Percentiles rank a stretch among this genome's conserved stretches.
These are phyloP conservation scores for Cathartes aura DNA, from an alignment of 2,113 vertebrate species.

Conservation along the genomic window DNA sequence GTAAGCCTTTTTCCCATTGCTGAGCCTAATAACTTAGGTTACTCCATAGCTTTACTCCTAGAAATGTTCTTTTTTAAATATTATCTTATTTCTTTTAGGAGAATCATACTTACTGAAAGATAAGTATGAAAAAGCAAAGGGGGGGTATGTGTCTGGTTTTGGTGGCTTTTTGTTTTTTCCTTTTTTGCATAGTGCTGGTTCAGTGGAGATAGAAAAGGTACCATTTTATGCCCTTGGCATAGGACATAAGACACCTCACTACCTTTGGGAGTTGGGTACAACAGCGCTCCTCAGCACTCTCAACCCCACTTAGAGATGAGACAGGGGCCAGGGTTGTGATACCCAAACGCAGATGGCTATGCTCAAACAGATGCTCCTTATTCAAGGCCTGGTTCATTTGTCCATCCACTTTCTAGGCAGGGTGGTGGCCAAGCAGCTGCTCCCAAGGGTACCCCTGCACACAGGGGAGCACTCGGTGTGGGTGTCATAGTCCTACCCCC, in stretches of 20 bases:
- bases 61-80: neutral
- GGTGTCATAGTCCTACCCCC: neutral
- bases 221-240: neutral
- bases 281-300: neutral
- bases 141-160: neutral
- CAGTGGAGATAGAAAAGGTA: neutral
- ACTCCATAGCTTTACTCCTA: neutral
- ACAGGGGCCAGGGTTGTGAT: neutral
- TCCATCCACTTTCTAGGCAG: neutral
- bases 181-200: neutral
- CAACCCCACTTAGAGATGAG: neutral
- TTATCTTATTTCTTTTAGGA: neutral
- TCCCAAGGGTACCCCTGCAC: no score
- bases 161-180: neutral
- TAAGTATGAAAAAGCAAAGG: neutral
- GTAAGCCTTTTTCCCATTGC: neutral
- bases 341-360: neutral
- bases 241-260: neutral
- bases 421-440: neutral
- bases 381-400: neutral
- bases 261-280: neutral
- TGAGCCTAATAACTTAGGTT: neutral
- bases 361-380: neutral
- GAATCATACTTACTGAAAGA: neutral
- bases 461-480: neutral